Percentiles rank a stretch among this genome's conserved stretches.
Evolutionary conservation across 2,113 vertebrate genomes (phyloP).

Genomic region (Cyanoderma ruficeps): DNA sequence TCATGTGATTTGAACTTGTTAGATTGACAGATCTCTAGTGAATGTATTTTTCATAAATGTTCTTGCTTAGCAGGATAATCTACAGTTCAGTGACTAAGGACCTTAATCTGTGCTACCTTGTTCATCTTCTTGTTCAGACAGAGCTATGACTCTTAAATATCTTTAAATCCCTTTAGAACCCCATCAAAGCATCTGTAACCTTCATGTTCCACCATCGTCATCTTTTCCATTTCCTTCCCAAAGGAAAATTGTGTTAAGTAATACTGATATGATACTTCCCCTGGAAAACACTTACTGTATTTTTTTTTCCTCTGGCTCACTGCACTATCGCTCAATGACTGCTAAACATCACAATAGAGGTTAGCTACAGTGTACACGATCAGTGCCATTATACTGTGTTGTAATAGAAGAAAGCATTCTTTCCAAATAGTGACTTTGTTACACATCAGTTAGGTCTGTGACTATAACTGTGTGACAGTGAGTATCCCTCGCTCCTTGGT

Average conservation of each 20-base stretch:
- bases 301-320: not conserved
- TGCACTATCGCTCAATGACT: not conserved
- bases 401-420: not conserved
- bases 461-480: not conserved
- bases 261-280: not conserved
- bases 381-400: not conserved
- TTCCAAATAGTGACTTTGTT: not conserved
- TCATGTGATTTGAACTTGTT: not conserved
- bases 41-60: not conserved
- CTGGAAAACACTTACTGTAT: not conserved
- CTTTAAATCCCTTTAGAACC: slow-evolving; percentile 17
- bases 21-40: not conserved
- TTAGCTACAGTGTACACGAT: not conserved
- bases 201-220: not conserved
- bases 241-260: not conserved
- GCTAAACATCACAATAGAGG: not conserved
- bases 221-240: not conserved
- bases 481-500: not conserved
- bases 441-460: not conserved
- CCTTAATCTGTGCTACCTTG: not conserved
- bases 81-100: not conserved
- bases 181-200: not conserved
- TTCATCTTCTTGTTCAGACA: not conserved
- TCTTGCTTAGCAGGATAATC: slow-evolving; percentile 1
- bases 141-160: not conserved